Evolutionary conservation across 2,888 invertebrate genomes (phyloP).

Genomic region (Stegophylla sp.): DNA sequence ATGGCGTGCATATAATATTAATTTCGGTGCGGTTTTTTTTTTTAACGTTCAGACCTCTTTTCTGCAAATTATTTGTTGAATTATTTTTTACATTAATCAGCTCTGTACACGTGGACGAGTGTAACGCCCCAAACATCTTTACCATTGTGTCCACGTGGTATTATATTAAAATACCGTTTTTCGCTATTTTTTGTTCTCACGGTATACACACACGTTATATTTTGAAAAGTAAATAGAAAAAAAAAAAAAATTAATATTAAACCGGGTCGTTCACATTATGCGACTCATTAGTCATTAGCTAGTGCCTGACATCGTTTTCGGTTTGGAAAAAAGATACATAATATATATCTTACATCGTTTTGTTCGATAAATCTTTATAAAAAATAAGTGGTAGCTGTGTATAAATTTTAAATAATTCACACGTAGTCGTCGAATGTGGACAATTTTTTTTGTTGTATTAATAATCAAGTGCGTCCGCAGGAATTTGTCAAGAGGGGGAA

Average conservation of each 20-base stretch:
- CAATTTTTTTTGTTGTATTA: no score
- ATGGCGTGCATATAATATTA: background rate
- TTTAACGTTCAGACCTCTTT: background rate
- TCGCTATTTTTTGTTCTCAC: background rate
- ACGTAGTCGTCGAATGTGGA: no score
- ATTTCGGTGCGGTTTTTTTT: background rate
- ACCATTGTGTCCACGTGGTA: background rate
- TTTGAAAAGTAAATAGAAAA: background rate
- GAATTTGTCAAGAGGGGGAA: no score
- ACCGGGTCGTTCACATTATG: slow-evolving; percentile 1
- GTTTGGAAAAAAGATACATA: background rate
- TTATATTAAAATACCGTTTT: background rate
- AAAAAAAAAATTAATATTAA: no score
- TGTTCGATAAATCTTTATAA: background rate
- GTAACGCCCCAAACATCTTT: no score
- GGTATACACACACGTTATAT: background rate
- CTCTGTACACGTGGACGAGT: background rate
- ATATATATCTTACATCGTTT: background rate
- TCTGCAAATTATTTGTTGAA: background rate
- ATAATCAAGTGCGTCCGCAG: no score
- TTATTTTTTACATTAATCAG: background rate
- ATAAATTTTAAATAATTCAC: no score
- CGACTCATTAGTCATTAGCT: background rate
- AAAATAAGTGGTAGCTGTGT: no score
- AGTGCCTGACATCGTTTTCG: background rate